Base-by-base conservation (phyloP, 30 jellyfish, hydroid and myxozoan genomes). In the Chironex yamaguchii region DNA sequence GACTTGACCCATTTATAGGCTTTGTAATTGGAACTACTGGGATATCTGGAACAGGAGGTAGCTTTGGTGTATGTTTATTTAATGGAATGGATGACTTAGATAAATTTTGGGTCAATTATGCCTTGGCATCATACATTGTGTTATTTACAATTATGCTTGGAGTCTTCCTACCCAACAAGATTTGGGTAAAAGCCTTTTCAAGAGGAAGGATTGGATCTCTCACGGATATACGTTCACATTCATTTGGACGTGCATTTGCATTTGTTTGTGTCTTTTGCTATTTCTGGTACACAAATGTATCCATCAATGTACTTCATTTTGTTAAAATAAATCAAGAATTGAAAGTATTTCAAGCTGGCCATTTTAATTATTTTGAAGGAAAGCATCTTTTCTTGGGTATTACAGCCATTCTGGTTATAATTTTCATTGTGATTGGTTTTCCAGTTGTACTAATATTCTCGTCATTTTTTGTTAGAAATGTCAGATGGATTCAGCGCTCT, bases 181-280 rank as follows among this genome's bases (percentile, higher is more conserved):
- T 64, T 11, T 66, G 91, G 96, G 64, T 33, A 30, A 81, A 82
- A 67, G 26, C 81, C 36, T 88, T 93, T 70, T 34, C 77, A 21
- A 67, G 84, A 53, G 58, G 58, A 17, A 42, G 17, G 13, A 42
- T 42, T 42, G 14, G 26, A 12, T 31, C 25, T 36, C 52, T 70
- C 29, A 73, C 74, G 3, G n/a, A 79, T 9, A 34, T 63, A 20
- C 96, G 94, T 2, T 29, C 62, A 68, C 54, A 76, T 22, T 93
- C 98, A 2, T 93, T 87, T 87, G 98, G 98, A 4, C 63, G 98
- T 34, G 97, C 98, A 4, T 72, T 93, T 17, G 87, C 97, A 65
- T 93, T 93, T 81, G 98, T 93, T 14, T 79, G 73, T 26, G 97
- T 91, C 1, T 77, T 69, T 29, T 81, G 88, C 30, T 93, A 87